These are phyloP conservation scores for Hiodon tergisus DNA, from an alignment of 2,113 vertebrate species.

Conservation along the genomic window DNA sequence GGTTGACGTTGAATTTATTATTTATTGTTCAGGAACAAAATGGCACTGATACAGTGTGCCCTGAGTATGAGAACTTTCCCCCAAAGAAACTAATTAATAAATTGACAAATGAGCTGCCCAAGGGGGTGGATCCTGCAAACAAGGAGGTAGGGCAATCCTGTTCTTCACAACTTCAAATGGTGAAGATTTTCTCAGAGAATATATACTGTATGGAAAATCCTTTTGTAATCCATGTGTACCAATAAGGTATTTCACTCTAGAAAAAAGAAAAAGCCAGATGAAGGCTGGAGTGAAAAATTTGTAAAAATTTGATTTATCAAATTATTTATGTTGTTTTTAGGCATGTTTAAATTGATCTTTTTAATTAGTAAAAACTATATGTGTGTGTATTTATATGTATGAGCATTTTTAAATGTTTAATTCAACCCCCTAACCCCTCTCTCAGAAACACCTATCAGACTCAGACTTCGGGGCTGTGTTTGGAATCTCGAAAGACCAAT, in stretches of 20 bases:
- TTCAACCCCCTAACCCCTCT: neutral
- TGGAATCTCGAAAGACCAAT: constrained; percentile 67
- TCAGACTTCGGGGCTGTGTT: constrained; percentile 66
- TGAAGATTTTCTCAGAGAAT: too few species aligned
- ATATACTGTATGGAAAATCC: too few species aligned
- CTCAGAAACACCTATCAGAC: constrained; percentile 74
- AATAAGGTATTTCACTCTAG: too few species aligned
- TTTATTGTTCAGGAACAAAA: constrained; percentile 33
- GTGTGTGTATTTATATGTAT: neutral
- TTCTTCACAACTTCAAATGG: too few species aligned
- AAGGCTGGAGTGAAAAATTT: too few species aligned
- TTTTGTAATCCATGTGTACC: too few species aligned
- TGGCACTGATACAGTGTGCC: constrained; percentile 2
- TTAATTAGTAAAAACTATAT: too few species aligned
- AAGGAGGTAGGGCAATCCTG: constrained; percentile 65
- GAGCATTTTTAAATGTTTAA: neutral
- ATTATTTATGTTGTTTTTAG: neutral
- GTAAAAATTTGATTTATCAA: too few species aligned
- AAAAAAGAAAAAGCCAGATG: too few species aligned
- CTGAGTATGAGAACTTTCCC: constrained; percentile 47
- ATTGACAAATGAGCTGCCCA: constrained; percentile 61
- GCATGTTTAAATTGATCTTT: too few species aligned
- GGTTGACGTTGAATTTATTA: constrained; percentile 22
- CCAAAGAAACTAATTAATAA: constrained; percentile 62
- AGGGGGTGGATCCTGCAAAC: constrained; percentile 65